phyloP scores from a whole-genome alignment of 2,797 vertebrate species.

The Toxotes lorentzi region DNA sequence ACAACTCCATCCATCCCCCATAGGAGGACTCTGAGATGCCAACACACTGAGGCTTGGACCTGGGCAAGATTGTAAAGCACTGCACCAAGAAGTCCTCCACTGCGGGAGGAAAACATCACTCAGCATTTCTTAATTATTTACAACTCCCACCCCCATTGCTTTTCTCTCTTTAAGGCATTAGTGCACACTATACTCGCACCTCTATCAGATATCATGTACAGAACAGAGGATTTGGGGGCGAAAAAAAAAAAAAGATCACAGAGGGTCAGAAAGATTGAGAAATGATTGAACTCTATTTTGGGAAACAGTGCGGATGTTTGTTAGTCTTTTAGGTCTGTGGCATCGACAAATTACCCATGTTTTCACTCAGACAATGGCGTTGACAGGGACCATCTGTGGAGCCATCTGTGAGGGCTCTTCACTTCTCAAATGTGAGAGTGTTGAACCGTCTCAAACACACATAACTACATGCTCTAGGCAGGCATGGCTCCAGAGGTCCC shows the following conservation, averaged over 20 bases:
- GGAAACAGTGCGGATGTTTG: constrained; percentile 32
- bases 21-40: constrained; percentile 47
- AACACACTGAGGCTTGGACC: constrained; percentile 50
- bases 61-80: constrained; percentile 64
- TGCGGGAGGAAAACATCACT: constrained; percentile 80
- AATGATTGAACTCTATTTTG: constrained; percentile 34
- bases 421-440: constrained; percentile 66
- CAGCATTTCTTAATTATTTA: constrained; percentile 87
- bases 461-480: constrained; percentile 60
- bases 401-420: constrained; percentile 79
- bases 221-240: constrained; percentile 9
- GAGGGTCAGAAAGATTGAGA: constrained; percentile 29
- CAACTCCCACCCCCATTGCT: constrained; percentile 68
- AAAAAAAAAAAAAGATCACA: constrained; percentile 6
- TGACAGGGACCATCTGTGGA: constrained; percentile 77
- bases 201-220: constrained; percentile 26
- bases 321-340: constrained; percentile 50
- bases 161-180: constrained; percentile 64
- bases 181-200: constrained; percentile 38
- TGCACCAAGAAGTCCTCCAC: constrained; percentile 72
- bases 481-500: constrained; percentile 75
- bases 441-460: constrained; percentile 53
- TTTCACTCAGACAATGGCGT: constrained; percentile 68
- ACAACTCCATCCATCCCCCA: constrained; percentile 52
- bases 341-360: constrained; percentile 65